These are phyloP conservation scores for Pollachius pollachius DNA, from an alignment of 2,113 vertebrate species.

Conservation along the genomic window DNA sequence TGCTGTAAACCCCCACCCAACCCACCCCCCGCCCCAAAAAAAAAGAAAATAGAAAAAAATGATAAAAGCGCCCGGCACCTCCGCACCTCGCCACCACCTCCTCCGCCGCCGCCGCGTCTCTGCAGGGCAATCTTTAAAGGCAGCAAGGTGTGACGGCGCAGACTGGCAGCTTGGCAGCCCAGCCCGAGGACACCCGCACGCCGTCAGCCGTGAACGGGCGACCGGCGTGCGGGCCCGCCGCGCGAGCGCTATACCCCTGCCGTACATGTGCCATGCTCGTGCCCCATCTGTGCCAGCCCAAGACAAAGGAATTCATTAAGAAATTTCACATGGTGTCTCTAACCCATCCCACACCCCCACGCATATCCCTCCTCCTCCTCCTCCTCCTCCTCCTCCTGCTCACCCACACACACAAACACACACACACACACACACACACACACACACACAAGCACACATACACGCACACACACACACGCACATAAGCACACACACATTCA, in stretches of 20 bases:
- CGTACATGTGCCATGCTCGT: constrained; percentile 62
- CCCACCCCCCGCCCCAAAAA: constrained; percentile 63
- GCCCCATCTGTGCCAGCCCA: constrained; percentile 64
- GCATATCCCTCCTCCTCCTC: not conserved
- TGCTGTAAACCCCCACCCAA: constrained; percentile 65
- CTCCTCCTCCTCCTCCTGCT: not conserved
- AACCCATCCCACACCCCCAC: constrained; percentile 5
- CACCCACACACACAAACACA: not conserved
- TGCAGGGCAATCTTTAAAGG: constrained; percentile 99
- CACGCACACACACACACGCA: too few relatives aligned
- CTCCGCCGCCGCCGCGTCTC: constrained; percentile 90
- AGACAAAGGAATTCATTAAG: constrained; percentile 73
- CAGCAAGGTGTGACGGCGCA: constrained; percentile 99
- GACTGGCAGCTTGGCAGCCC: constrained; percentile 97
- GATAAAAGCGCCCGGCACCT: too few relatives aligned
- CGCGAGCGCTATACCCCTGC: constrained; percentile 48
- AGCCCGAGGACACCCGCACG: constrained; percentile 92
- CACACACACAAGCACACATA: not conserved
- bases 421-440: not conserved
- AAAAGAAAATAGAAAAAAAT: too few relatives aligned
- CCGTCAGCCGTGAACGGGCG: constrained; percentile 84
- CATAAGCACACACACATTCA: not conserved
- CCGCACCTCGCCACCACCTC: constrained; percentile 74
- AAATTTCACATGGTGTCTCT: constrained; percentile 51
- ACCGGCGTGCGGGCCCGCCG: constrained; percentile 59